Evolutionary conservation across 2,113 vertebrate genomes (phyloP).

Genomic region (Mesocricetus auratus): DNA sequence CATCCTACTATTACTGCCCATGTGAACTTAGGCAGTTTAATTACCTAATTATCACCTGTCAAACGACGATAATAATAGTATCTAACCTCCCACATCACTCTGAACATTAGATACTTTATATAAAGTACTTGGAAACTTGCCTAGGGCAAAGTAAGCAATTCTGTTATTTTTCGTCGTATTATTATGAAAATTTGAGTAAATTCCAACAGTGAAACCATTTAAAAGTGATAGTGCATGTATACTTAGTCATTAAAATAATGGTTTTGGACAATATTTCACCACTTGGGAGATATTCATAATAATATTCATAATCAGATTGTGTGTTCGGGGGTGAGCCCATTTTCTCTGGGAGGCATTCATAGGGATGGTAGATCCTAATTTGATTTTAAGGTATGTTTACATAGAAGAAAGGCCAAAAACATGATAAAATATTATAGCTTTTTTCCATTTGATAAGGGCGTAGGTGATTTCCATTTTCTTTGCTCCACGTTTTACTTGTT

Average conservation of each 20-base stretch:
- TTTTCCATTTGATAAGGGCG: background rate
- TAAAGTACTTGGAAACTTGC: constrained; percentile 8
- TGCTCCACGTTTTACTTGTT: constrained; percentile 29
- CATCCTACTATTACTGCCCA: background rate
- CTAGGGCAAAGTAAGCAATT: constrained; percentile 32
- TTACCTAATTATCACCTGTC: constrained; percentile 34
- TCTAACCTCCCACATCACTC: background rate
- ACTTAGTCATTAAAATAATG: background rate
- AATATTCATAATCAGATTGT: background rate
- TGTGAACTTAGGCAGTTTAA: constrained; percentile 17
- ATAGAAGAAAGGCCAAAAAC: constrained; percentile 13
- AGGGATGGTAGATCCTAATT: background rate
- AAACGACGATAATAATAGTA: constrained; percentile 59
- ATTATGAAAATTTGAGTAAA: constrained; percentile 28
- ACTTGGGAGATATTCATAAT: background rate
- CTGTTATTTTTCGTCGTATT: constrained; percentile 11
- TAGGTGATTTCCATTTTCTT: background rate
- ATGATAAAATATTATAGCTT: background rate
- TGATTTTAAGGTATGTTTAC: constrained; percentile 24
- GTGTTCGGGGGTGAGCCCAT: background rate
- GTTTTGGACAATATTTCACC: background rate
- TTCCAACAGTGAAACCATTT: constrained; percentile 42
- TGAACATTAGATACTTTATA: constrained; percentile 37
- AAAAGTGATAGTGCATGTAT: background rate
- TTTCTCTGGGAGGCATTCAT: background rate